Evolutionary conservation across 2,113 vertebrate genomes (phyloP).

Genomic region (Nothoprocta pentlandii): DNA sequence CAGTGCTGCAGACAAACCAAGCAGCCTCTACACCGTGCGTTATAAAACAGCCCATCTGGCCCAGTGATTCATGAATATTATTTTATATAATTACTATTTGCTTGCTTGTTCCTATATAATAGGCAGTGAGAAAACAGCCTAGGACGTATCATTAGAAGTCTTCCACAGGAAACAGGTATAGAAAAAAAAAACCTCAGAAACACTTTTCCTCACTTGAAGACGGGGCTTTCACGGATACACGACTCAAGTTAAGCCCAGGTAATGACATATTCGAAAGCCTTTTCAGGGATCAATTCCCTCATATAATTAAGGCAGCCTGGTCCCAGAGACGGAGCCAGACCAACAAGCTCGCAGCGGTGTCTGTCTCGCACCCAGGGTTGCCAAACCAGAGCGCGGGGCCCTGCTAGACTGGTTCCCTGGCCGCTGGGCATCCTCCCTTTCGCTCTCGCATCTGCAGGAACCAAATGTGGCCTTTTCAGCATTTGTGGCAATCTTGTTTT

Average conservation of each 20-base stretch:
- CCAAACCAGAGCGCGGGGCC: conserved; percentile 48
- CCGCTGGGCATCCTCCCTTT: neutral
- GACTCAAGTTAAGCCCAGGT: neutral
- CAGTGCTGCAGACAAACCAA: neutral
- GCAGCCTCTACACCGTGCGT: neutral
- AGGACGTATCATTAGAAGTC: neutral
- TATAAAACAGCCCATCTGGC: conserved; percentile 2
- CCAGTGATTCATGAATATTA: neutral
- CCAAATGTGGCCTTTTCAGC: neutral
- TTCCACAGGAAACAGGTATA: neutral
- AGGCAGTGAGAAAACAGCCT: neutral
- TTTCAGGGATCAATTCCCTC: neutral
- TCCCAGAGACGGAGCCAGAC: neutral
- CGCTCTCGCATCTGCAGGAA: conserved; percentile 19
- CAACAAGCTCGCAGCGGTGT: neutral
- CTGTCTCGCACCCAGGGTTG: neutral
- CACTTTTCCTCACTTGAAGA: neutral
- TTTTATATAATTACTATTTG: neutral
- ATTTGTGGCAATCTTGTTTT: conserved; percentile 25
- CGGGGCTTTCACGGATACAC: neutral
- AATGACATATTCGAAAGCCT: conserved; percentile 18
- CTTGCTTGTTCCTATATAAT: neutral
- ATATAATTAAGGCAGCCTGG: neutral
- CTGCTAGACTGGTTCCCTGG: conserved; percentile 57
- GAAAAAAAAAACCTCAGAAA: neutral